Base-by-base conservation (phyloP, 2,113 vertebrate species). In the Dendropsophus ebraccatus region DNA sequence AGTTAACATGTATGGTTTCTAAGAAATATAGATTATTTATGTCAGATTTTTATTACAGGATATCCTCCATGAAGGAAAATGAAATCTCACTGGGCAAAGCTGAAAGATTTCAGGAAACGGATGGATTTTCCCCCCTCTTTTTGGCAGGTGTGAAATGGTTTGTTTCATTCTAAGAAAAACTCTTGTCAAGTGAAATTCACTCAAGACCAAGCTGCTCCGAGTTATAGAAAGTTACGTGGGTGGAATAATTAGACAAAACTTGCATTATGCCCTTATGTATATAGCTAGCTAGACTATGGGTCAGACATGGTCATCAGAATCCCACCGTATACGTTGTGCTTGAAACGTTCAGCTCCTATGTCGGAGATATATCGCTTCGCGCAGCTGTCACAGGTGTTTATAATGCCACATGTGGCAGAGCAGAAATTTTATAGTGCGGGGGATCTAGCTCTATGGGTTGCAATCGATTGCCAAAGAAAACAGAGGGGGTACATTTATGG, bases 61-160 rank as follows among this genome's bases (percentile, higher is more conserved):
- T 81, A 81, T 87, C 85, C 85, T 85, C 54, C 35, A 54, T 35
- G 37, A 32, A 50, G 70, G 73, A 70, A 84, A 86, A n/a, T 50
- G 35, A 87, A 87, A 73, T 87, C 77, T 87, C 85, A 30, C 78
- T 62, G 76, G 77, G 67, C 78, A 81, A 28, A 73, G 49, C 54
- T 72, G 65, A 87, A 72, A 67, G 37, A 60, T 81, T 86, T 80
- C 77, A 81, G 84, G 84, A 86, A 81, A 58, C 50, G 84, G 84
- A 86, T 81, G 65, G 35, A 72, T 73, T 86, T 80, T 70, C 60
- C 14, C 28, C 25, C 50, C 62, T 30, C n/a, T 37, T 45, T 30
- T 70, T 65, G 65, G 77, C 85, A 81, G 85, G 85, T 87, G 85
- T 81, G 85, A 87, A 87, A 81, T 79, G 58, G 78, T 81, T 87